Evolutionary conservation across 2,113 vertebrate species (phyloP).

Genomic region (Eptesicus fuscus): DNA sequence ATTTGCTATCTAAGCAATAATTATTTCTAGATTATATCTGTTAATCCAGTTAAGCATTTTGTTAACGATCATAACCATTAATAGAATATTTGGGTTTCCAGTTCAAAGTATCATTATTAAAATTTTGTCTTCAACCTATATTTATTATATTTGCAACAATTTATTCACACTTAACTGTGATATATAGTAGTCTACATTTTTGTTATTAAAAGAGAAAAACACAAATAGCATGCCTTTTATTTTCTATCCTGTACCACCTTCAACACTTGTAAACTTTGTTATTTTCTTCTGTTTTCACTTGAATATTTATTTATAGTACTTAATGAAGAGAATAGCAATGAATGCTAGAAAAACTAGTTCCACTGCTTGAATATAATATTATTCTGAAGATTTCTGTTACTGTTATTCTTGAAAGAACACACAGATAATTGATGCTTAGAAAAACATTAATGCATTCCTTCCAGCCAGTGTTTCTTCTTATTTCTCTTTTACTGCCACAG

Average conservation of each 20-base stretch:
- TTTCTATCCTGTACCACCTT: neutral
- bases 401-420: neutral
- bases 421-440: neutral
- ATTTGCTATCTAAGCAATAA: neutral
- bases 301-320: neutral
- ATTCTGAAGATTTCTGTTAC: neutral
- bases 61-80: neutral
- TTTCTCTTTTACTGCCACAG: neutral
- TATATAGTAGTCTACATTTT: neutral
- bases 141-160: neutral
- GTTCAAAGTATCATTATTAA: neutral
- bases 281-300: neutral
- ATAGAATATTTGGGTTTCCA: neutral
- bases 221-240: neutral
- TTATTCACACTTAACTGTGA: neutral
- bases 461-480: neutral
- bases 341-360: neutral
- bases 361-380: neutral
- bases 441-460: neutral
- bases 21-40: neutral
- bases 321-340: neutral
- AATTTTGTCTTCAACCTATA: neutral
- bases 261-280: neutral
- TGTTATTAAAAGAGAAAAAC: neutral
- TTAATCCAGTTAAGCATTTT: neutral